Evolutionary conservation across 2,113 vertebrate genomes (phyloP).

Genomic region (Panthera leo): DNA sequence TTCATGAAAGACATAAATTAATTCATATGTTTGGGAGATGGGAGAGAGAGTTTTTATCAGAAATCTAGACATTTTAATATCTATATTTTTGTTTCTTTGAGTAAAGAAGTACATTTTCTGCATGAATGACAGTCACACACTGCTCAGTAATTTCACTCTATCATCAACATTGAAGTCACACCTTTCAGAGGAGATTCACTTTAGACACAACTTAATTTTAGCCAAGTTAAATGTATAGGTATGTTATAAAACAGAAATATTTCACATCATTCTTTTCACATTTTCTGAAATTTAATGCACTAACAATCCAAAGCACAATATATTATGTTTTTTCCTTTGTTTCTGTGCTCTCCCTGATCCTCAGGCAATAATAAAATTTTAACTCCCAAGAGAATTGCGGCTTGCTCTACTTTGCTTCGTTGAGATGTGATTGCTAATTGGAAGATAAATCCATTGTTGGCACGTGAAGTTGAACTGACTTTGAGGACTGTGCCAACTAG

Average conservation of each 20-base stretch:
- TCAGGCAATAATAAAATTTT: not conserved
- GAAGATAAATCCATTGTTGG: not conserved
- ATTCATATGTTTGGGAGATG: not conserved
- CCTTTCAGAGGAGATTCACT: not conserved
- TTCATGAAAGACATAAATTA: not conserved
- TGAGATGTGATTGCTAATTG: not conserved
- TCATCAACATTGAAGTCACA: not conserved
- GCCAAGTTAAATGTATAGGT: not conserved
- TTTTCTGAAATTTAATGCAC: not conserved
- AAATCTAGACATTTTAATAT: not conserved
- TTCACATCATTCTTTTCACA: not conserved
- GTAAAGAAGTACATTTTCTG: not conserved
- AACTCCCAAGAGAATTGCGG: not conserved
- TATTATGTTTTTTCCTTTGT: not conserved
- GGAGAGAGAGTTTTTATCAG: not conserved
- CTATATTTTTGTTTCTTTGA: not conserved
- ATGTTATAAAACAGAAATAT: not conserved
- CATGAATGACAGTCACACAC: not conserved
- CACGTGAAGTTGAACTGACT: not conserved
- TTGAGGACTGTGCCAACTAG: not conserved
- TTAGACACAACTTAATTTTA: not conserved
- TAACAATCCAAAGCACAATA: not conserved
- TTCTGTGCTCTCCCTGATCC: not conserved
- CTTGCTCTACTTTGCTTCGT: not conserved
- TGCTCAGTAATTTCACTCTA: not conserved